Evolutionary conservation across 2,888 invertebrate species (phyloP).

Genomic region (Coecobrya sp.): DNA sequence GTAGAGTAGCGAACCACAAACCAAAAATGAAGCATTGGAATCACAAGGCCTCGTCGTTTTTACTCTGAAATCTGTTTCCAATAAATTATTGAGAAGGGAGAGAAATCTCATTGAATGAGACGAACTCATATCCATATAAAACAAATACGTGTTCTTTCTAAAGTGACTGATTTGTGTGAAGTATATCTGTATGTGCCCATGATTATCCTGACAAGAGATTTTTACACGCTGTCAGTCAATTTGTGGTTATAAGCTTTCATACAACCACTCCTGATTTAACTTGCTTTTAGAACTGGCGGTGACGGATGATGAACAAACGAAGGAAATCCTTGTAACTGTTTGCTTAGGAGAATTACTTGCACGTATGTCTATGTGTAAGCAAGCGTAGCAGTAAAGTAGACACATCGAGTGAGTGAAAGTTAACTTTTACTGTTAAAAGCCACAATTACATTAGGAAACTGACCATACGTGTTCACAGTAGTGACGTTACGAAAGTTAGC

Average conservation of each 20-base stretch:
- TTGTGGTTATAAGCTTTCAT: conserved; percentile 20
- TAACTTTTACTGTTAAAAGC: conserved; percentile 18
- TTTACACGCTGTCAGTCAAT: conserved; percentile 33
- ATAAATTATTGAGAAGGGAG: no score
- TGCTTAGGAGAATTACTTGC: not conserved
- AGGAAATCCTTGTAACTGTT: not conserved
- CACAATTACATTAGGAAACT: conserved; percentile 17
- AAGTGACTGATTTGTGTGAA: not conserved
- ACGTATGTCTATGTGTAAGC: not conserved
- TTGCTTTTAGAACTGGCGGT: not conserved
- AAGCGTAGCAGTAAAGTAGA: not conserved
- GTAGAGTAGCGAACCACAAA: no score
- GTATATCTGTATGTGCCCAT: no score
- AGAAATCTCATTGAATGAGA: no score
- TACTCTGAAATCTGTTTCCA: no score
- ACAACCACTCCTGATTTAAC: not conserved
- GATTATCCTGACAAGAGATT: not conserved
- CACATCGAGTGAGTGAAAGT: not conserved
- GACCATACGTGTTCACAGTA: not conserved
- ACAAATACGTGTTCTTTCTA: not conserved
- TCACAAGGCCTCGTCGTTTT: no score
- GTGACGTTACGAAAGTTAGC: not conserved
- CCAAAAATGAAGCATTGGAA: no score
- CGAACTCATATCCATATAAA: no score
- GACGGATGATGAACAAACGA: conserved; percentile 19